Evolutionary conservation across 2,797 vertebrate genomes (phyloP).

Genomic region (Apogon hyalosoma): DNA sequence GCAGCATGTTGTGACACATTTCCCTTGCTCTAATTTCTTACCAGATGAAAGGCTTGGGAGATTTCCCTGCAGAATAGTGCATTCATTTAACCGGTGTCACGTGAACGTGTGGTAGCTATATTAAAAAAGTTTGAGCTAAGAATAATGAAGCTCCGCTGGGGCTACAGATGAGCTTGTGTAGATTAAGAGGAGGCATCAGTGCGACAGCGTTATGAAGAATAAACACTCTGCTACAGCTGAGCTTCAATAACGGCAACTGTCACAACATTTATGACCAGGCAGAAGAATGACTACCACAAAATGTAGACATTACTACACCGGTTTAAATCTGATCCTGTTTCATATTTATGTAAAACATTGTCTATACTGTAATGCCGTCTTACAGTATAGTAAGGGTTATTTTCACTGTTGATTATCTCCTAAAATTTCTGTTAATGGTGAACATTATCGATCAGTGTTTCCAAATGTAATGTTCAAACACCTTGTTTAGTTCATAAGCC

Average conservation of each 20-base stretch:
- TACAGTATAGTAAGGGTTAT: too few relatives aligned
- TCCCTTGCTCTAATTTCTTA: constrained; percentile 52
- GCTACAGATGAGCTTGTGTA: constrained; percentile 40
- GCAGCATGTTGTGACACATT: constrained; percentile 56
- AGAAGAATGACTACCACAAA: not conserved
- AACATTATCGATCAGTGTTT: too few relatives aligned
- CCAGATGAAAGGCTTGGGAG: constrained; percentile 66
- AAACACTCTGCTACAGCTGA: constrained; percentile 16
- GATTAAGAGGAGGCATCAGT: constrained; percentile 42
- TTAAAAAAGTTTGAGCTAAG: constrained; percentile 35
- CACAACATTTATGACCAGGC: not conserved
- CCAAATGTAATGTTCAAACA: too few relatives aligned
- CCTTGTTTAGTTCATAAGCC: too few relatives aligned
- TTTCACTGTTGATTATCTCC: too few relatives aligned
- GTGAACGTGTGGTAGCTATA: constrained; percentile 41
- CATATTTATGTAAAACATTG: too few relatives aligned
- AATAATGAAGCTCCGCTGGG: constrained; percentile 47
- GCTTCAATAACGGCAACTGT: not conserved
- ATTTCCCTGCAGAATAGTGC: constrained; percentile 65
- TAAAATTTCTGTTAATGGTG: too few relatives aligned
- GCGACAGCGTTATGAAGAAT: constrained; percentile 25
- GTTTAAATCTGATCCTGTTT: too few relatives aligned
- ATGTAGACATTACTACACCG: too few relatives aligned
- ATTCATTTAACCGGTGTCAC: constrained; percentile 57
- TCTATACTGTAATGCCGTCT: too few relatives aligned